These are phyloP conservation scores for Plecotus auritus DNA, from an alignment of 2,113 vertebrate genomes.

Conservation along the genomic window DNA sequence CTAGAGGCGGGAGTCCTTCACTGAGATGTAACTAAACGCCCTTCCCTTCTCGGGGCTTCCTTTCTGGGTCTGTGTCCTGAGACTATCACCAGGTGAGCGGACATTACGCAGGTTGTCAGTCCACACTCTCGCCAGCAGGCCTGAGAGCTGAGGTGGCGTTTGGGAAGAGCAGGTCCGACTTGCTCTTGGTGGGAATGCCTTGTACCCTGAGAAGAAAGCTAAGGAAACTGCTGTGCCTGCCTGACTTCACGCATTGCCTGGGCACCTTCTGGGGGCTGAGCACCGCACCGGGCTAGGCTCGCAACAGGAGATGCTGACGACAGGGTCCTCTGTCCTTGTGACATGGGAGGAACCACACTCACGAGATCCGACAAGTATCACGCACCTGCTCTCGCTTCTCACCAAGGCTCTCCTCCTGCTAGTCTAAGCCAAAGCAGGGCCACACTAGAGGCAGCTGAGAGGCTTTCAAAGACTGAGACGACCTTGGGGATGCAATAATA, in stretches of 20 bases:
- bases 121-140: fast-evolving
- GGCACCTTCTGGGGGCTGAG: background rate
- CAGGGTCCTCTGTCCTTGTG: background rate
- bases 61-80: background rate
- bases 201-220: background rate
- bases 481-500: constrained; percentile 79
- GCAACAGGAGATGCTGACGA: background rate
- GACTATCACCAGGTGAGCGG: background rate
- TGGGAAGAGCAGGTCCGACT: background rate
- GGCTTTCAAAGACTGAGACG: constrained; percentile 59
- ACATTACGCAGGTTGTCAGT: background rate
- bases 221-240: background rate
- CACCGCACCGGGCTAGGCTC: background rate
- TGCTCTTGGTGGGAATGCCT: background rate
- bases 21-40: background rate
- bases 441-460: constrained; percentile 15
- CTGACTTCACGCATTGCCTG: background rate
- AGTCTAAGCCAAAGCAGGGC: background rate
- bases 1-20: background rate
- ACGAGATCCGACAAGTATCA: background rate
- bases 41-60: background rate
- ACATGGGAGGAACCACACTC: background rate
- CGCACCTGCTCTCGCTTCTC: background rate
- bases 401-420: constrained; percentile 22
- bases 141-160: fast-evolving